Evolutionary conservation across 2,113 vertebrate genomes (phyloP).

Genomic region (Psettodes erumei): DNA sequence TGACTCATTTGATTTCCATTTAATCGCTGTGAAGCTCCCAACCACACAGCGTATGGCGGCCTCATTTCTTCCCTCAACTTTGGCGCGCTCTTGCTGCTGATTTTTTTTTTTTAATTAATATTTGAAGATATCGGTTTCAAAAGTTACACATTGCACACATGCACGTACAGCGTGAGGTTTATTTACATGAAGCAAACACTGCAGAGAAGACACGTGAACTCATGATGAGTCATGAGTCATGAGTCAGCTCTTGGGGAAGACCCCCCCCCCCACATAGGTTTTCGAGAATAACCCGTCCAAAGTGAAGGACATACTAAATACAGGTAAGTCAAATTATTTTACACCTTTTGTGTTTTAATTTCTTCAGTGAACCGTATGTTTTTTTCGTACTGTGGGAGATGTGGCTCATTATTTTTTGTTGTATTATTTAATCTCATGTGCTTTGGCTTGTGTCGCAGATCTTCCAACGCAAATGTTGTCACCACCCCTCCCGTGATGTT

Average conservation of each 20-base stretch:
- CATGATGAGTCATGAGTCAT: no score
- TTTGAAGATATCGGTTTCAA: neutral
- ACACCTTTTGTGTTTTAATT: no score
- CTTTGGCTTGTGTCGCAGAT: neutral
- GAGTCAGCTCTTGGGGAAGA: no score
- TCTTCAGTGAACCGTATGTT: neutral
- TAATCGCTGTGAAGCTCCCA: slow-evolving; percentile 24
- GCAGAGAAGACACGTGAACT: no score
- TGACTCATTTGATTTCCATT: slow-evolving; percentile 42
- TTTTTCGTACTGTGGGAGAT: neutral
- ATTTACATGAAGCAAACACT: slow-evolving; percentile 12
- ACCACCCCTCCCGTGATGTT: neutral
- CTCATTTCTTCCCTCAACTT: slow-evolving; percentile 6
- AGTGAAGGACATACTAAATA: slow-evolving; percentile 11
- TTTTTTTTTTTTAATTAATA: no score
- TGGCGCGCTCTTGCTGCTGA: neutral
- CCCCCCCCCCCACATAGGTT: no score
- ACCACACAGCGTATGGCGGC: neutral
- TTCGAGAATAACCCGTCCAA: slow-evolving; percentile 10
- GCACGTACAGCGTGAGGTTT: neutral
- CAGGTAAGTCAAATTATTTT: no score
- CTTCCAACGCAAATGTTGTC: neutral
- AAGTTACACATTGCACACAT: neutral
- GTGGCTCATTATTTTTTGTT: neutral
- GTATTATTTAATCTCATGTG: no score